A percentile compares a stretch with the other conserved stretches of the same genome.
Evolutionary conservation across 1,140 invertebrate genomes (phyloP).

Genomic region (Tribolium castaneum): DNA sequence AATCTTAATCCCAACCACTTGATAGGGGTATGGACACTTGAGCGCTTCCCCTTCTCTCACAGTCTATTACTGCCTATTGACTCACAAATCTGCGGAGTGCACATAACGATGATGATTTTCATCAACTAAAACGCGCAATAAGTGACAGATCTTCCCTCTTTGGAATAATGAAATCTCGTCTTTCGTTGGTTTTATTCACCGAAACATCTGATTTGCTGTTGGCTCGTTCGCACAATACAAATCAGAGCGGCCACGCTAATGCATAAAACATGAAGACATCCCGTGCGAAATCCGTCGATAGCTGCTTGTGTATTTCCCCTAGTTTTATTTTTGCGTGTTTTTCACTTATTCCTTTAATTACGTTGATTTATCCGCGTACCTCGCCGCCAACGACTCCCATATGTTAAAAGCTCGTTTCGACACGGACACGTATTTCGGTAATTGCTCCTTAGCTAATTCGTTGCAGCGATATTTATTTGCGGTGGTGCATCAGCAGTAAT

Average conservation of each 20-base stretch:
- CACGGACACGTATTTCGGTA: conserved; percentile 24
- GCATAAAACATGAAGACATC: not conserved
- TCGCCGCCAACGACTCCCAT: not conserved
- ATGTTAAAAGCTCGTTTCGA: conserved; percentile 26
- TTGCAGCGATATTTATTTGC: conserved; percentile 12
- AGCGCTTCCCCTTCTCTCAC: too few relatives aligned
- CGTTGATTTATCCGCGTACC: not conserved
- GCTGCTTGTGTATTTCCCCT: not conserved
- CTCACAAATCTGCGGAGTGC: too few relatives aligned
- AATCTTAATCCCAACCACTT: too few relatives aligned
- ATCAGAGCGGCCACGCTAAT: not conserved
- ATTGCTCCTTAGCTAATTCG: conserved; percentile 30
- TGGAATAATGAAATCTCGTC: not conserved
- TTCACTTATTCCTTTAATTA: conserved; percentile 29
- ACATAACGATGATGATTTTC: too few relatives aligned
- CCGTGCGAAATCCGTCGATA: not conserved
- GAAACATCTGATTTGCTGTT: not conserved
- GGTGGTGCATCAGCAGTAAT: conserved; percentile 15
- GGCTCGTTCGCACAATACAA: not conserved
- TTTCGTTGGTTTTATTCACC: not conserved
- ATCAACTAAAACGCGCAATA: too few relatives aligned
- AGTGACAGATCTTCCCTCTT: not conserved
- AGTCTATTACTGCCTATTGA: too few relatives aligned
- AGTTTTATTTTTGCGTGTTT: not conserved
- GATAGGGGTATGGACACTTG: too few relatives aligned